phyloP scores from a whole-genome alignment of 2,797 vertebrate species.

The Limosa lapponica region DNA sequence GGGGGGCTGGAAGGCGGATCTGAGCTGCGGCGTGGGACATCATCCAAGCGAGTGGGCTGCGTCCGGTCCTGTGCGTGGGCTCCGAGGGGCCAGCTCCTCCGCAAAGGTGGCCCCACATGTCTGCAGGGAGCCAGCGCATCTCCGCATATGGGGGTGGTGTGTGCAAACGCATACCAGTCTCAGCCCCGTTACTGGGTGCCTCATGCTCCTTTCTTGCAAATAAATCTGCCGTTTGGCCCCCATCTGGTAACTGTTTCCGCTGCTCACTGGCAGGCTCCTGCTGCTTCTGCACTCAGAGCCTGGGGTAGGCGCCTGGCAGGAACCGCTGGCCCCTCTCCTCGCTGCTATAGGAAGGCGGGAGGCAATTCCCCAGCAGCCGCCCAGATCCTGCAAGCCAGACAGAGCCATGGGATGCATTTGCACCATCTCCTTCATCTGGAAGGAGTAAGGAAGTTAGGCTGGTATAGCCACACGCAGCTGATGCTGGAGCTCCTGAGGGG shows the following conservation, averaged over 20 bases:
- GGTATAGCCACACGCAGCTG: background rate
- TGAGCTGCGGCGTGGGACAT: background rate
- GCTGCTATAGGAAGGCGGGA: fast-evolving
- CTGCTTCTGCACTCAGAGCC: background rate
- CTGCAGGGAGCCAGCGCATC: fast-evolving
- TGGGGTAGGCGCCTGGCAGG: background rate
- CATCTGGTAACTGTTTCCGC: background rate
- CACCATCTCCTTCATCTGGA: background rate
- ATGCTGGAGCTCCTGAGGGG: background rate
- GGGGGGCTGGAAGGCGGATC: background rate
- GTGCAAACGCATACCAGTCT: background rate
- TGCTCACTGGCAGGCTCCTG: background rate
- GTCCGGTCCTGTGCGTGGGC: fast-evolving
- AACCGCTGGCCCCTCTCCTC: background rate
- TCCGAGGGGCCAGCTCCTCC: fast-evolving
- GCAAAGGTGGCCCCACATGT: fast-evolving
- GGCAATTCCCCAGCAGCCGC: background rate
- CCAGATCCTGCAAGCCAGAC: background rate
- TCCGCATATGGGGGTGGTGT: fast-evolving
- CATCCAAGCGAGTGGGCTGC: background rate
- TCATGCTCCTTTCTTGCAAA: background rate
- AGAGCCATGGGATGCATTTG: background rate
- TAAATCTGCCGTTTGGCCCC: background rate
- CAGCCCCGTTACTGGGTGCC: fast-evolving
- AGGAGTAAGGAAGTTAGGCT: background rate